Conservation (phyloP, 30 jellyfish, hydroid and myxozoan genomes). For the Hydra vulgaris region DNA sequence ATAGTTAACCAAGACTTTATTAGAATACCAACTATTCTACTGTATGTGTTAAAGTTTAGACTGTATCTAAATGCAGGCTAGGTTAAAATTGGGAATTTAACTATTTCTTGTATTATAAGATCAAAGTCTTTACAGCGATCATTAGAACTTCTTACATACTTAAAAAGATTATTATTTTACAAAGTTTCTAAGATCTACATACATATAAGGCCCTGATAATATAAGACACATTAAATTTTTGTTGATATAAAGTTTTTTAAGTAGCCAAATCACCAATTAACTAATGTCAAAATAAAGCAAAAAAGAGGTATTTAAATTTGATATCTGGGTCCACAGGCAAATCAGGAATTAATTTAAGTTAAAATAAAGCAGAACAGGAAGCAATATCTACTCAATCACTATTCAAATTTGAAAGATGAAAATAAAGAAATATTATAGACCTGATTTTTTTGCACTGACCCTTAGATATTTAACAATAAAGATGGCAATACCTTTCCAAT, state of each 20-base stretch:
- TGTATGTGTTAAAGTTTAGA: neutral
- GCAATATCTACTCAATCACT: too few species aligned
- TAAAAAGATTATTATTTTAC: neutral
- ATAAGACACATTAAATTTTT: neutral
- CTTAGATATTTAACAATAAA: too few species aligned
- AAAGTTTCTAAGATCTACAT: neutral
- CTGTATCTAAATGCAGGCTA: neutral
- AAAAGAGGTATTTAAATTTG: too few species aligned
- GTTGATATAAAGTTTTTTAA: neutral
- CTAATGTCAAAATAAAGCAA: neutral
- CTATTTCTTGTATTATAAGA: neutral
- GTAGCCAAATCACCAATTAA: neutral
- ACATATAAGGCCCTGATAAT: neutral
- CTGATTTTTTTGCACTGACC: too few species aligned
- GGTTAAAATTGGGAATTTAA: neutral
- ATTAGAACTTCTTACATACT: neutral
- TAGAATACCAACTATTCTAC: neutral
- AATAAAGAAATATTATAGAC: too few species aligned
- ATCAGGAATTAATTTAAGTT: too few species aligned
- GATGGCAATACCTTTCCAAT: too few species aligned
- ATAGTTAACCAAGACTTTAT: neutral
- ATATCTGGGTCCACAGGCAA: too few species aligned
- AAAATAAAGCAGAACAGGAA: too few species aligned
- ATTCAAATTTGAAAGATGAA: too few species aligned
- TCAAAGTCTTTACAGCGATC: neutral